Conservation (phyloP, 2,888 invertebrate species). For the Brenthis hecate region DNA sequence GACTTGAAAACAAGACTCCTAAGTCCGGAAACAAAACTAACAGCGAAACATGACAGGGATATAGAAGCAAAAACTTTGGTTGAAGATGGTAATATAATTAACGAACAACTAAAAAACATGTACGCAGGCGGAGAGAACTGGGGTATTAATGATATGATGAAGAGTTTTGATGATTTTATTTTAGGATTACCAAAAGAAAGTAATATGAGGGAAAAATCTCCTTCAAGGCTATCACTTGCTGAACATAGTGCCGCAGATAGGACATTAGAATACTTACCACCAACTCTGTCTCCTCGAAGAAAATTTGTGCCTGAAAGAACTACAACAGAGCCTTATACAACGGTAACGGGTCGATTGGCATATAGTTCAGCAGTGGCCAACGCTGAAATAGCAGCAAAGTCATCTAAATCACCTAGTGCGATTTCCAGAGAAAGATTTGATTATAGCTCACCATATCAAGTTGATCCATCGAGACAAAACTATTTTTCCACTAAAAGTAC, state of each 20-base stretch:
- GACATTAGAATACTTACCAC: conserved; percentile 83
- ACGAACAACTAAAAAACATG: conserved; percentile 86
- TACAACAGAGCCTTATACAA: conserved; percentile 84
- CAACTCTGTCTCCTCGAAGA: conserved; percentile 82
- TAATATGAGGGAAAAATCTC: conserved; percentile 80
- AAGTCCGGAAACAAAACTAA: conserved; percentile 83
- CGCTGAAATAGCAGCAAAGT: conserved; percentile 82
- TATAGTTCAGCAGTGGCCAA: conserved; percentile 86
- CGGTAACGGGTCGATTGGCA: conserved; percentile 84
- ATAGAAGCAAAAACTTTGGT: conserved; percentile 83
- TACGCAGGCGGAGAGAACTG: conserved; percentile 86
- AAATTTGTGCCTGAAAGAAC: conserved; percentile 81
- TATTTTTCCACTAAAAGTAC: conserved; percentile 68
- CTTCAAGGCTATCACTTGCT: conserved; percentile 83
- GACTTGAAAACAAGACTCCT: conserved; percentile 87
- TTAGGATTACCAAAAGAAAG: conserved; percentile 78
- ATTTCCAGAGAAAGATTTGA: conserved; percentile 83
- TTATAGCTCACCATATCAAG: conserved; percentile 81
- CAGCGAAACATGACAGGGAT: conserved; percentile 75
- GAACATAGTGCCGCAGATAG: conserved; percentile 85
- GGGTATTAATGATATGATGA: conserved; percentile 86
- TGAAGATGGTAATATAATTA: conserved; percentile 85
- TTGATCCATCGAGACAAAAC: conserved; percentile 63
- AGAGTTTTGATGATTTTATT: conserved; percentile 83
- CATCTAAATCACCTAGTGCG: conserved; percentile 76